Conservation (phyloP, 2,888 invertebrate genomes). For the Lordiphosa fenestrarum region DNA sequence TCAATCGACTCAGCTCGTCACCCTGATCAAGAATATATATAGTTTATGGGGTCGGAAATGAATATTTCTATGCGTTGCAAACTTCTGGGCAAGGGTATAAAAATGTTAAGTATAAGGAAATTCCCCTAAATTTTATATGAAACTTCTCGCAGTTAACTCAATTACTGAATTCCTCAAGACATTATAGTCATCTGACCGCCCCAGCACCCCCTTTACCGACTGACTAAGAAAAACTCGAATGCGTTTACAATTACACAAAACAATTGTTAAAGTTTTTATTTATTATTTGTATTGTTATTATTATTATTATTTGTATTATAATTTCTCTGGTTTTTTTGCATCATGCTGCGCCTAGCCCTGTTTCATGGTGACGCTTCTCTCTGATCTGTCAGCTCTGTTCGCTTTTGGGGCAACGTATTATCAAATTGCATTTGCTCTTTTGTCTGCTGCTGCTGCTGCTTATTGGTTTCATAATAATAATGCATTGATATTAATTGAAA, state of each 20-base stretch:
- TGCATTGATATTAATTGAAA: slow-evolving; percentile 43
- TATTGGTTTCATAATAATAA: slow-evolving; percentile 38
- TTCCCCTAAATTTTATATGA: too few relatives aligned
- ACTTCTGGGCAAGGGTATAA: too few relatives aligned
- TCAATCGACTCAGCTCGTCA: too few relatives aligned
- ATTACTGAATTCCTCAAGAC: too few relatives aligned
- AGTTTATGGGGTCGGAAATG: too few relatives aligned
- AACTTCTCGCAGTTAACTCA: too few relatives aligned
- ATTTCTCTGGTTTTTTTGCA: slow-evolving; percentile 14
- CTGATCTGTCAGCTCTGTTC: slow-evolving; percentile 14
- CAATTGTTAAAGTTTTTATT: slow-evolving; percentile 81
- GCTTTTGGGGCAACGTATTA: slow-evolving; percentile 23
- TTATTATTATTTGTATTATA: slow-evolving; percentile 42
- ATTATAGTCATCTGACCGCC: too few relatives aligned
- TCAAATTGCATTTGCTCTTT: slow-evolving; percentile 44
- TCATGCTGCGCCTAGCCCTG: slow-evolving; percentile 3
- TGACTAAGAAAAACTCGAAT: slow-evolving; percentile 24
- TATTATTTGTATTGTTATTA: slow-evolving; percentile 74
- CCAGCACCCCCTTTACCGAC: too few relatives aligned
- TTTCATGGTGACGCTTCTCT: slow-evolving; percentile 26
- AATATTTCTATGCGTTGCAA: too few relatives aligned
- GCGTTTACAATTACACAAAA: slow-evolving; percentile 80
- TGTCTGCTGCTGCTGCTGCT: slow-evolving; percentile 2
- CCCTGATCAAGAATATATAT: too few relatives aligned
- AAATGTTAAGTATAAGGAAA: too few relatives aligned